Percentiles rank a stretch among this genome's conserved stretches.
Evolutionary conservation across 1,140 invertebrate genomes (phyloP).

Genomic region (Drosophila funebris): DNA sequence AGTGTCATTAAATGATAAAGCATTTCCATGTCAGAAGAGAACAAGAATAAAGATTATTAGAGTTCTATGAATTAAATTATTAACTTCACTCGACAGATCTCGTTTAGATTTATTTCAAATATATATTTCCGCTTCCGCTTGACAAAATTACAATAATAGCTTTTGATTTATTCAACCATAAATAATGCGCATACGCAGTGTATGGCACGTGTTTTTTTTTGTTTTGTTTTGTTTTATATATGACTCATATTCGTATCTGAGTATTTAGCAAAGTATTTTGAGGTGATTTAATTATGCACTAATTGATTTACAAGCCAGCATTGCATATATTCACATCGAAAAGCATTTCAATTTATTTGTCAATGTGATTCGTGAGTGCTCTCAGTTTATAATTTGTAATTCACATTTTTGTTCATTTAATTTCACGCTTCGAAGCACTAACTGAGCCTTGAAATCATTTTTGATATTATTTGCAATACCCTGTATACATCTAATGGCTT

Average conservation of each 20-base stretch:
- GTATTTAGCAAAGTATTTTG: conserved; percentile 1
- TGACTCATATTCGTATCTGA: not conserved
- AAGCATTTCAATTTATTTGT: conserved; percentile 43
- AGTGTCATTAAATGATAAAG: no score
- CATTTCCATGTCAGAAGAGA: no score
- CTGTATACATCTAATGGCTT: not conserved
- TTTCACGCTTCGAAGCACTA: conserved; percentile 14
- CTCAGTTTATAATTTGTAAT: conserved; percentile 10
- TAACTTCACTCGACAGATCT: no score
- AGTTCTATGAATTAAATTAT: no score
- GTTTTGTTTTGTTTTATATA: not conserved
- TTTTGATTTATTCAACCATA: conserved; percentile 9
- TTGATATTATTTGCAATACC: not conserved
- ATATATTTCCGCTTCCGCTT: not conserved
- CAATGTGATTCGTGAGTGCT: conserved; percentile 29
- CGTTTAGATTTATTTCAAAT: not conserved
- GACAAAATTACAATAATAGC: not conserved
- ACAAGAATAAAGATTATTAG: no score
- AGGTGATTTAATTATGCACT: conserved; percentile 53
- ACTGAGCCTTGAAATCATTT: conserved; percentile 13
- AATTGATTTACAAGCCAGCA: conserved; percentile 46
- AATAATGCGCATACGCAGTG: conserved; percentile 45
- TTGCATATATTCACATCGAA: conserved; percentile 1
- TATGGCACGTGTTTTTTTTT: not conserved
- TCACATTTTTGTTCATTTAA: conserved; percentile 17